Evolutionary conservation across 2,113 vertebrate species (phyloP).

Genomic region (Epinephelus fuscoguttatus): DNA sequence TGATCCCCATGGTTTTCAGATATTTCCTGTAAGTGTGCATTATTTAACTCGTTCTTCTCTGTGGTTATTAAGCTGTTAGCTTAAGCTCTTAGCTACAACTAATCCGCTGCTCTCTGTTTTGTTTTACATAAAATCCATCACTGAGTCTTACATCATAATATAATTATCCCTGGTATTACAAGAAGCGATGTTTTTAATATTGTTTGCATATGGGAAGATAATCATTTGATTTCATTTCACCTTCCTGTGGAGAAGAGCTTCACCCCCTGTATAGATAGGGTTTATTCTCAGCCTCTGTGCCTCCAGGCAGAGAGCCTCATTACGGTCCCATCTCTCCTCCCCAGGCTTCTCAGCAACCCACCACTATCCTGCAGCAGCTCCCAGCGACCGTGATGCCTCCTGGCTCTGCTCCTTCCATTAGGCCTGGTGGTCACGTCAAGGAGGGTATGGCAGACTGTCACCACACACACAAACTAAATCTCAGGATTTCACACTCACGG

Average conservation of each 20-base stretch:
- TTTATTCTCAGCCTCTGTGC: slow-evolving; percentile 57
- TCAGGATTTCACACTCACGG: slow-evolving; percentile 52
- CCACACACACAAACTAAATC: slow-evolving; percentile 45
- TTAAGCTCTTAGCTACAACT: slow-evolving; percentile 7
- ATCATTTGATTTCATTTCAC: not conserved
- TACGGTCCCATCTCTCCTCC: slow-evolving; percentile 57
- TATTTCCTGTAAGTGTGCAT: slow-evolving; percentile 47
- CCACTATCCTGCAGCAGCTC: slow-evolving; percentile 77
- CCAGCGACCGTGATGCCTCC: slow-evolving; percentile 55
- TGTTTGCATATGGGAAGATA: slow-evolving; percentile 4
- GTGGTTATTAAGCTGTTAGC: not conserved
- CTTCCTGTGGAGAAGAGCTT: not conserved
- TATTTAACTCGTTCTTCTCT: not conserved
- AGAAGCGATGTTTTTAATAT: slow-evolving; percentile 36
- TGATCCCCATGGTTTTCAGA: slow-evolving; percentile 35
- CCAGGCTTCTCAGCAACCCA: slow-evolving; percentile 66
- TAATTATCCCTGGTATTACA: not conserved
- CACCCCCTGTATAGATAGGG: slow-evolving; percentile 17
- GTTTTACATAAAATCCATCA: not conserved
- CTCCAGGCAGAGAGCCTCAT: slow-evolving; percentile 75
- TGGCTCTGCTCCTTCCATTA: slow-evolving; percentile 41
- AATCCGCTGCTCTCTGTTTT: slow-evolving; percentile 10
- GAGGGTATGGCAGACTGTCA: slow-evolving; percentile 79
- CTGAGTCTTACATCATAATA: not conserved
- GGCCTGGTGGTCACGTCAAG: slow-evolving; percentile 67